Evolutionary conservation across 2,797 vertebrate genomes (phyloP), one percentile per base, ranked within the genome.

Genomic region (Cygnus olor): DNA sequence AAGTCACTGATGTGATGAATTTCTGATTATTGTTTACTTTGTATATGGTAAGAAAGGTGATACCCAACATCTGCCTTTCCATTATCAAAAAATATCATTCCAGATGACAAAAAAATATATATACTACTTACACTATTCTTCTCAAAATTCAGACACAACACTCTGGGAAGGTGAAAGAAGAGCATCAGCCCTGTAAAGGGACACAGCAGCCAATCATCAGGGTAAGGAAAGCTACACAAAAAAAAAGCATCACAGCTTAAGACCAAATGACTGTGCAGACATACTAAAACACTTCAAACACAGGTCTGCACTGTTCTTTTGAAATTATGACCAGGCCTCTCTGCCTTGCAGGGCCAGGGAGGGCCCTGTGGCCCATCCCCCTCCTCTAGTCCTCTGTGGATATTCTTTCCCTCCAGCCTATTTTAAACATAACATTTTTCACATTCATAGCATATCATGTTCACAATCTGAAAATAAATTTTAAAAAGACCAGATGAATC

Each of bases 391-490:
- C 14, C 70, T 3, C 11, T 34, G 12, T 21, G 12, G 4, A 12
- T 38, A 53, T 79, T 79, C 14, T 42, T 56, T 60, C 27, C 18
- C 18, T 90, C 32, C 42, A 72, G 13, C n/a, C 27, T 80, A 21
- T 83, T 85, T 69, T 49, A 80, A 64, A 68, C 4, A 70, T 15
- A 58, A 2, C 14, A 36, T 14, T 45, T 36, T 32, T 74, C 2
- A 1, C 21, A 12, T 53, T 80, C 6, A 2, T 11, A 34, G 22
- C 2, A 1, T 21, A 20, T 45, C 1, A 0, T 30, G 13, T 34
- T 83, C 19, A 17, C 16, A 44, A 32, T 5, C 36, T 32, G 36
- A 24, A 49, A 69, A 61, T 40, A 28, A 44, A 27, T 64, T 64
- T 30, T 19, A 4, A 44, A 28, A 30, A 24, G 34, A 3, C 13